These are phyloP conservation scores for Leuciscus idus DNA, from an alignment of 2,113 vertebrate species.

Conservation along the genomic window DNA sequence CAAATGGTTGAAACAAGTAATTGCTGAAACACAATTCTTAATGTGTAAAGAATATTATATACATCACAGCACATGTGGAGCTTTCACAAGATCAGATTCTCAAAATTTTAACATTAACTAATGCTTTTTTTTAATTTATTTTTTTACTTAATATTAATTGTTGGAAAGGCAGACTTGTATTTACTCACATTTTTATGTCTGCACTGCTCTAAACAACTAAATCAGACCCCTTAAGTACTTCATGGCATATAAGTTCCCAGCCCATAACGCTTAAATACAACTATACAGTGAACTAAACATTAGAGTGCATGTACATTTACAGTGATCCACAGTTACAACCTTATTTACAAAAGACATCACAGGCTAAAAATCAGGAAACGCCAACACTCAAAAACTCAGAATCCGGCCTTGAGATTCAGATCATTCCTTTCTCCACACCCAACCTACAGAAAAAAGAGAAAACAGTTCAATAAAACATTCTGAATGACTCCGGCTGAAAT, in stretches of 20 bases:
- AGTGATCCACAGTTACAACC: conserved; percentile 22
- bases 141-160: not conserved
- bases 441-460: conserved; percentile 30
- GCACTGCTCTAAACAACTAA: not conserved
- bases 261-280: conserved; percentile 36
- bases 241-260: not conserved
- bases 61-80: not conserved
- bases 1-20: not conserved
- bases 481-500: not conserved
- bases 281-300: conserved; percentile 20
- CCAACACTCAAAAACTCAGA: not conserved
- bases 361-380: conserved; percentile 22
- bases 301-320: conserved; percentile 7
- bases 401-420: not conserved
- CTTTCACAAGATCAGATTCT: not conserved
- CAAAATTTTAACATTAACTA: not conserved
- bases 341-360: conserved; percentile 35
- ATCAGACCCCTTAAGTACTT: not conserved
- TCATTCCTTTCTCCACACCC: conserved; percentile 27
- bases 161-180: not conserved
- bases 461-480: not conserved
- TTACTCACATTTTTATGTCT: not conserved
- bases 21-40: conserved; percentile 2
- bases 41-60: not conserved
- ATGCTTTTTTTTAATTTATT: not conserved